Base-by-base conservation (phyloP, 2,113 vertebrate genomes). In the Leptocoma aspasia region DNA sequence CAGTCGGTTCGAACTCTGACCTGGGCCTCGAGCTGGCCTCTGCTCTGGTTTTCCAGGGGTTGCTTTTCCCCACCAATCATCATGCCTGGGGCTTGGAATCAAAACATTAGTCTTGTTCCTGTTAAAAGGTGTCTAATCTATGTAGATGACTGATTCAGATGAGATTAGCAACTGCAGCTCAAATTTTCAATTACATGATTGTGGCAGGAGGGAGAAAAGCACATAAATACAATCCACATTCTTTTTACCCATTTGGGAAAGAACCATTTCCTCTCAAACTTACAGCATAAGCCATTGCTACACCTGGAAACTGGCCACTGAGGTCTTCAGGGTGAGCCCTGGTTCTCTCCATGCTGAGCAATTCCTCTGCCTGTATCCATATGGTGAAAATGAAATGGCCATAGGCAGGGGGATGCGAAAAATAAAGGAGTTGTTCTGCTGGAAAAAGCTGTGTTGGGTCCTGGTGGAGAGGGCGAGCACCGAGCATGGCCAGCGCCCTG, bases 1-100 rank as follows among this genome's bases (percentile, higher is more conserved):
- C 95, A 99, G 99, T 83, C 98, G 99, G 68, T 99, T 99, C 4
- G 99, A 99, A 45, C 95, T 97, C 76, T 98, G 97, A 97, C 44
- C 72, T 7, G 26, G 31, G 11, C 59, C 76, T 49, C 1, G 0
- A 33, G 39, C 26, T 33, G 42, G 45, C 52, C 64, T 71, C 60
- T 42, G 37, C 37, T 89, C 66, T 75, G 19, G 14, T 59, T 87
- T 73, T 59, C 63, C 64, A 54, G 41, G 33, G 33, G 30, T 24
- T 77, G 59, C 41, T 89, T 92, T 92, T 78, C 37, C 60, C 60
- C 2, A 2, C 50, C 68, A 59, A 42, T 77, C 37, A 11, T 57
- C 26, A 15, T 1, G 10, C 15, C 42, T 80, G 82, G 69, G 72
- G 45, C 39, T 90, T 42, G 27, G 65, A 91, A 87, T 91, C 66